These are phyloP conservation scores for Labia minor DNA, from an alignment of 2,888 invertebrate genomes.

Conservation along the genomic window DNA sequence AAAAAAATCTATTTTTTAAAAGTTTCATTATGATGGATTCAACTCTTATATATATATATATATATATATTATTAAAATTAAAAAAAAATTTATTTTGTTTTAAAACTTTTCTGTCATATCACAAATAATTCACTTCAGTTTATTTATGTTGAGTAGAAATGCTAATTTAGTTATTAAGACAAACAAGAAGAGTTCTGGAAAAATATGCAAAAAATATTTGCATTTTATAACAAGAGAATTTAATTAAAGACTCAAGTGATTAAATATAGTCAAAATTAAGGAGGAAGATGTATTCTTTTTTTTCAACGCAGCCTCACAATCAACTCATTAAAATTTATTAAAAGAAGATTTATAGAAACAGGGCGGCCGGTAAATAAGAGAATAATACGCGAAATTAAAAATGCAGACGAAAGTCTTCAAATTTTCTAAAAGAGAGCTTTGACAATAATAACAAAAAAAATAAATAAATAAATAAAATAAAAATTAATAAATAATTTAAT, in stretches of 20 bases:
- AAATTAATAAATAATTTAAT: no score
- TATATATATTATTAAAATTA: no score
- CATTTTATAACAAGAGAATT: conserved; percentile 7
- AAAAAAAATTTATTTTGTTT: conserved; percentile 1
- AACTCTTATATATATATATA: no score
- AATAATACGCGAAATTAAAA: no score
- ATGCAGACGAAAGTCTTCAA: no score
- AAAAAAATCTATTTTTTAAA: neutral
- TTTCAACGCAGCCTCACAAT: neutral
- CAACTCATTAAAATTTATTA: neutral
- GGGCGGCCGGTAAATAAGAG: no score
- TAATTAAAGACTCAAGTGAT: neutral
- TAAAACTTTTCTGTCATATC: neutral
- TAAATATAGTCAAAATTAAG: neutral
- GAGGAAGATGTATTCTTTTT: neutral
- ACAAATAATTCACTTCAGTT: neutral
- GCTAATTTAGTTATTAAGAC: conserved; percentile 13
- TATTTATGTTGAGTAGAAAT: conserved; percentile 6
- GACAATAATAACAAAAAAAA: no score
- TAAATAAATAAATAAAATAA: no score
- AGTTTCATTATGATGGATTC: neutral
- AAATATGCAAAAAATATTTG: conserved; percentile 8
- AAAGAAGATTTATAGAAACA: neutral
- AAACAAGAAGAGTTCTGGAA: neutral
- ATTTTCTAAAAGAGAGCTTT: no score